phyloP scores from a whole-genome alignment of 2,797 vertebrate genomes.

The Sebastes nivosus region DNA sequence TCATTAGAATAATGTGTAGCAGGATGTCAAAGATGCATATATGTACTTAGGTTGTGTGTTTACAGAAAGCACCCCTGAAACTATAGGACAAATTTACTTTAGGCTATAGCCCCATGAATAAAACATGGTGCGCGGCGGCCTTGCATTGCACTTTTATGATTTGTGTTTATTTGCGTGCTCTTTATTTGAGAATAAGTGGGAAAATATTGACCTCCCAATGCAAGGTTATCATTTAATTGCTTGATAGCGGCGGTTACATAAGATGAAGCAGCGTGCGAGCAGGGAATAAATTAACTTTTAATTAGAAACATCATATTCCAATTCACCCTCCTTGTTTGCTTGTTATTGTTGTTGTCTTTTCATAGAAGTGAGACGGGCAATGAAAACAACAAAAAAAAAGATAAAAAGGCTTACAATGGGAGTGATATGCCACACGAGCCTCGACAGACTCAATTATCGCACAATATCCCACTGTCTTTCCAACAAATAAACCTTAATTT shows the following conservation, averaged over 20 bases:
- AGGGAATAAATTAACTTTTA: conserved; percentile 68
- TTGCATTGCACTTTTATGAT: conserved; percentile 19
- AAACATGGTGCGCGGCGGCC: conserved; percentile 41
- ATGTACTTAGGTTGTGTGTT: conserved; percentile 21
- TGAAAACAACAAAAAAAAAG: background rate
- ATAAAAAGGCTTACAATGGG: background rate
- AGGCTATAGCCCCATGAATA: conserved; percentile 48
- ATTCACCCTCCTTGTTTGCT: conserved; percentile 55
- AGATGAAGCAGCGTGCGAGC: conserved; percentile 45
- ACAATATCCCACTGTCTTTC: conserved; percentile 14
- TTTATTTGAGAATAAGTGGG: conserved; percentile 53
- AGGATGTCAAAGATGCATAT: conserved; percentile 12
- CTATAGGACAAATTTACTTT: conserved; percentile 44
- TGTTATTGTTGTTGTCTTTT: conserved; percentile 45
- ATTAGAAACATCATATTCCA: conserved; percentile 71
- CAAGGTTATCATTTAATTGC: conserved; percentile 73
- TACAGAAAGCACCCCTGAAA: conserved; percentile 25
- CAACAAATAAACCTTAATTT: conserved; percentile 23
- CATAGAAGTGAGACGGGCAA: conserved; percentile 10
- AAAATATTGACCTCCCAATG: conserved; percentile 60
- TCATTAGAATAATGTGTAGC: conserved; percentile 35
- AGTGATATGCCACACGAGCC: background rate
- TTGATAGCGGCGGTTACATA: conserved; percentile 52
- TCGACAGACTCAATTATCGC: conserved; percentile 5
- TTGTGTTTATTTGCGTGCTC: conserved; percentile 44